Evolutionary conservation across 2,797 vertebrate genomes (phyloP).

Genomic region (Atherinosoma microstoma): DNA sequence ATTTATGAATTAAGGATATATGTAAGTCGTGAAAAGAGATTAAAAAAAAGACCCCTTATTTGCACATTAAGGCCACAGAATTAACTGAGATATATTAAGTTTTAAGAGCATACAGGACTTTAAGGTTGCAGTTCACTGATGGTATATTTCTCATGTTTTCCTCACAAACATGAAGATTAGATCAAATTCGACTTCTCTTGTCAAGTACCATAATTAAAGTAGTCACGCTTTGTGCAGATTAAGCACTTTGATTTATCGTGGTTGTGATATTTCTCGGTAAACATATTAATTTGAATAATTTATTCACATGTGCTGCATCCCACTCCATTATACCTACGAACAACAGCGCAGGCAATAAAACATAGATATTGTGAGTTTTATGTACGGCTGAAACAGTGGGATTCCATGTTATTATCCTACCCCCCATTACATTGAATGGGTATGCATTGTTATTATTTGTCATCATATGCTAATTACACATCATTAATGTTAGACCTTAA

Average conservation of each 20-base stretch:
- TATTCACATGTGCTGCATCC: constrained; percentile 75
- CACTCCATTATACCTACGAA: constrained; percentile 83
- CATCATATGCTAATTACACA: constrained; percentile 98
- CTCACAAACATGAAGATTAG: constrained; percentile 44
- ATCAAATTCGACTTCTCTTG: constrained; percentile 45
- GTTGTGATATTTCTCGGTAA: constrained; percentile 76
- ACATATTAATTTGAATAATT: constrained; percentile 85
- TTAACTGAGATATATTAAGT: constrained; percentile 41
- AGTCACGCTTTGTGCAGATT: constrained; percentile 72
- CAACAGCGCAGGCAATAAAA: constrained; percentile 79
- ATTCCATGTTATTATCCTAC: constrained; percentile 93
- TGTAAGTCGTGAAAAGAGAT: constrained; percentile 15
- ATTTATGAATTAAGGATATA: constrained; percentile 51
- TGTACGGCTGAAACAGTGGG: constrained; percentile 86
- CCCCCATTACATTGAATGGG: constrained; percentile 91
- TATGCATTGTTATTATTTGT: constrained; percentile 94
- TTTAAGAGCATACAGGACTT: constrained; percentile 28
- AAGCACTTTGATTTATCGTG: constrained; percentile 79
- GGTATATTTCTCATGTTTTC: constrained; percentile 13
- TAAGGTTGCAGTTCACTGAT: constrained; percentile 19
- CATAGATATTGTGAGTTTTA: constrained; percentile 84
- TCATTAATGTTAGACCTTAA: constrained; percentile 96
- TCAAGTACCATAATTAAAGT: constrained; percentile 69
- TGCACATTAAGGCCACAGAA: constrained; percentile 31
- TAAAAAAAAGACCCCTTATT: not conserved